phyloP scores from a whole-genome alignment of 1,140 invertebrate species.

The Plectus sambesii region DNA sequence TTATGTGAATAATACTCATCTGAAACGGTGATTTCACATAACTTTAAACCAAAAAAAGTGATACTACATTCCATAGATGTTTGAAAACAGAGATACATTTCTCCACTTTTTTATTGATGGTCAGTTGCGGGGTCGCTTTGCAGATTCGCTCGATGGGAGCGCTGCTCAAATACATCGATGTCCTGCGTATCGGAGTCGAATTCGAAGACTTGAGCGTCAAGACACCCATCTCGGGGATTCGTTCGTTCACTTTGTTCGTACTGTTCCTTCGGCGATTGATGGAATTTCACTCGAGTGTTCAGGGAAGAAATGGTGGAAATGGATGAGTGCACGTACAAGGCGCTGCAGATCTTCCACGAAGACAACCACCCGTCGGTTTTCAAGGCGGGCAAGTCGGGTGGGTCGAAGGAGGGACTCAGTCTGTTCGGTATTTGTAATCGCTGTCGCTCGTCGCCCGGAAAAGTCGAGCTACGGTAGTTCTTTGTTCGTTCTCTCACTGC shows the following conservation, averaged over 20 bases:
- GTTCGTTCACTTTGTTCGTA: conserved; percentile 17
- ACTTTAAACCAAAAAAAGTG: too few relatives aligned
- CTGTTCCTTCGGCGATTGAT: neutral
- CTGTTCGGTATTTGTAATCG: conserved; percentile 33
- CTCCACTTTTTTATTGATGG: too few relatives aligned
- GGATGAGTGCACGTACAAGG: conserved; percentile 16
- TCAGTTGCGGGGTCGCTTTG: too few relatives aligned
- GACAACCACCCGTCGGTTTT: conserved; percentile 20
- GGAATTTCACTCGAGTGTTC: neutral
- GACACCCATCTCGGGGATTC: conserved; percentile 19
- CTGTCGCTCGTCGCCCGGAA: conserved; percentile 27
- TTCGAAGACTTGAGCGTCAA: conserved; percentile 11
- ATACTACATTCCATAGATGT: too few relatives aligned
- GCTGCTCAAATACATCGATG: conserved; percentile 23
- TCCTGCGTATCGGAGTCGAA: conserved; percentile 18
- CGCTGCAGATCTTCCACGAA: conserved; percentile 25
- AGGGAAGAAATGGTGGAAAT: conserved; percentile 25
- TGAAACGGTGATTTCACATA: too few relatives aligned
- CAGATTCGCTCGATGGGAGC: conserved; percentile 24
- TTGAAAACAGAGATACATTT: too few relatives aligned
- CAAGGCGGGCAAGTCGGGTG: conserved; percentile 17
- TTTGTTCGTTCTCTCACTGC: conserved; percentile 11
- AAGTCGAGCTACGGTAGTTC: conserved; percentile 14
- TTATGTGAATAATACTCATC: too few relatives aligned
- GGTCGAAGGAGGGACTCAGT: conserved; percentile 22